A percentile compares a stretch with the other conserved stretches of the same genome.
Evolutionary conservation across 2,797 vertebrate genomes (phyloP).

Genomic region (Catharus ustulatus): DNA sequence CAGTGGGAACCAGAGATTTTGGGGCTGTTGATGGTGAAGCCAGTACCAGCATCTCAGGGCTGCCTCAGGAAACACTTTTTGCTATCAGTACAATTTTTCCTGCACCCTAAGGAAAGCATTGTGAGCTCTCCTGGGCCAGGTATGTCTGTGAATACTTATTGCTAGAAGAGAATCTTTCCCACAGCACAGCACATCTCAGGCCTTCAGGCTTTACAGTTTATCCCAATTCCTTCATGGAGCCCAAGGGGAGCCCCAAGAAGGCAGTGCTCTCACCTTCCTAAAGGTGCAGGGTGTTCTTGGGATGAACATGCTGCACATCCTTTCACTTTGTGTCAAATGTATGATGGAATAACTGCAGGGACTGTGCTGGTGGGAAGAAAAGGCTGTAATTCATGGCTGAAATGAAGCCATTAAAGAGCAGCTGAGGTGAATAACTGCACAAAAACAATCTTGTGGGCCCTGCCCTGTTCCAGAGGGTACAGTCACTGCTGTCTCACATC

Average conservation of each 20-base stretch:
- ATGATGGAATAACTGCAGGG: neutral
- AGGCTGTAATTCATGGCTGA: neutral
- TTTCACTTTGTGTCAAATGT: rapidly evolving
- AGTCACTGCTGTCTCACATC: neutral
- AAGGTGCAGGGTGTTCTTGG: neutral
- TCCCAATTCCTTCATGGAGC: neutral
- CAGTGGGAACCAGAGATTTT: neutral
- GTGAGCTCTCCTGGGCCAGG: neutral
- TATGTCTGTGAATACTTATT: neutral
- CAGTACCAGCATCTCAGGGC: neutral
- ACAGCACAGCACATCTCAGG: neutral
- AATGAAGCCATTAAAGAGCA: neutral
- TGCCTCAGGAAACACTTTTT: neutral
- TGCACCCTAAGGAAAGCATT: neutral
- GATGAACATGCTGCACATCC: neutral
- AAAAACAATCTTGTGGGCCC: neutral
- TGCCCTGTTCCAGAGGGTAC: neutral
- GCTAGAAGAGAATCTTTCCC: neutral
- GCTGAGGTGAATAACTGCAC: neutral
- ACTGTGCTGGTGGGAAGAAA: neutral
- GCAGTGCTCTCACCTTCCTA: neutral
- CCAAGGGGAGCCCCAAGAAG: neutral
- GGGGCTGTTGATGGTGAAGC: neutral
- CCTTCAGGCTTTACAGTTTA: neutral
- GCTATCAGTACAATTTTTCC: neutral